phyloP scores from a whole-genome alignment of 1,140 invertebrate species.

The Nomia melanderi region DNA sequence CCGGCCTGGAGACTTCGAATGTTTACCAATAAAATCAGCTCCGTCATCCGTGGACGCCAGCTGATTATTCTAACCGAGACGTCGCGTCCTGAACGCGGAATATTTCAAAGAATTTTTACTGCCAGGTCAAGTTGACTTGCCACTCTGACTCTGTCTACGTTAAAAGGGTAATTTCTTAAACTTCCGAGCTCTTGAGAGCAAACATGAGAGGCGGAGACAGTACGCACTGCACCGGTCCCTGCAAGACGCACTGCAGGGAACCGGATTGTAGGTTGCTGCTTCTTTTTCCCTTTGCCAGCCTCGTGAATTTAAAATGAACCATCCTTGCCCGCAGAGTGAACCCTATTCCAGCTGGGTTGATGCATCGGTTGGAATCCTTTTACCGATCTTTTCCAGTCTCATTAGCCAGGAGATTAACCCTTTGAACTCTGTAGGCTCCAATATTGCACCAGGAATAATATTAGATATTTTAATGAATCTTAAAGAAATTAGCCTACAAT shows the following conservation, averaged over 20 bases:
- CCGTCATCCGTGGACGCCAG: not conserved
- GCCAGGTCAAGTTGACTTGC: not conserved
- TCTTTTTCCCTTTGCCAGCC: not conserved
- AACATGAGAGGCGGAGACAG: not conserved
- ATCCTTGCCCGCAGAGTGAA: no score
- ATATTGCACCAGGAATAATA: no score
- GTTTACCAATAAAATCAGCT: not conserved
- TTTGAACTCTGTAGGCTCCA: no score
- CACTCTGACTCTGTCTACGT: not conserved
- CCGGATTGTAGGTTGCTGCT: no score
- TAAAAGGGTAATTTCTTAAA: not conserved
- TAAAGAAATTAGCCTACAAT: no score
- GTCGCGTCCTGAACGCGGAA: not conserved
- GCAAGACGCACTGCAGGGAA: slow-evolving; percentile 5
- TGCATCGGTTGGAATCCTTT: no score
- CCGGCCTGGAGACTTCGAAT: no score
- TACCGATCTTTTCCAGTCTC: no score
- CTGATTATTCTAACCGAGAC: not conserved
- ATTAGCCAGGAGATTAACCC: no score
- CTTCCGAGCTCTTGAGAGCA: not conserved
- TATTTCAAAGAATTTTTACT: not conserved
- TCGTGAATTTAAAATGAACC: slow-evolving; percentile 18
- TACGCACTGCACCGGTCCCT: not conserved
- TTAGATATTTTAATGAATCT: no score
- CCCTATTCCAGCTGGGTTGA: no score